Evolutionary conservation across 2,113 vertebrate species (phyloP).

Genomic region (Rhinichthys klamathensis): DNA sequence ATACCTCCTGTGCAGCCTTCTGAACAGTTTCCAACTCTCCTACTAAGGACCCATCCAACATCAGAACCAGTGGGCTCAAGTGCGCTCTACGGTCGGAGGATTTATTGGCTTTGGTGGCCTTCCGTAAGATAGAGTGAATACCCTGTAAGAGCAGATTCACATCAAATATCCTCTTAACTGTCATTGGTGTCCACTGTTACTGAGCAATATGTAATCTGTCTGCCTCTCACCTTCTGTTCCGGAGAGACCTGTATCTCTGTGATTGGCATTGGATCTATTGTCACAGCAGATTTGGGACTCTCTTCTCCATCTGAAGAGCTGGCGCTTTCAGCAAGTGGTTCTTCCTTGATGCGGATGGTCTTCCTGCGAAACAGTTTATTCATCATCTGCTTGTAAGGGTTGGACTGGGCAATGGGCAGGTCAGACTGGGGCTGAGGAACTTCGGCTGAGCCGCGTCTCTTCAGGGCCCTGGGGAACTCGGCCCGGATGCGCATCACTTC

Average conservation of each 20-base stretch:
- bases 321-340: slow-evolving; percentile 63
- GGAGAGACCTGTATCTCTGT: background rate
- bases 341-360: slow-evolving; percentile 50
- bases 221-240: slow-evolving; percentile 67
- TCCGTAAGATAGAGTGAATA: slow-evolving; percentile 82
- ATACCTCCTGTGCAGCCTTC: slow-evolving; percentile 84
- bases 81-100: slow-evolving; percentile 71
- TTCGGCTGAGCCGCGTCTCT: slow-evolving; percentile 83
- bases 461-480: slow-evolving; percentile 87
- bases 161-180: background rate
- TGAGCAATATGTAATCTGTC: background rate
- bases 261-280: background rate
- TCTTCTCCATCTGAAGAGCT: slow-evolving; percentile 76
- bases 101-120: slow-evolving; percentile 63
- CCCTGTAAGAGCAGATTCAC: slow-evolving; percentile 66
- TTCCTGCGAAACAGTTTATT: slow-evolving; percentile 80
- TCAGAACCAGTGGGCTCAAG: slow-evolving; percentile 84
- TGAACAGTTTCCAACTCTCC: slow-evolving; percentile 90
- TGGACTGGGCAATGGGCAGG: slow-evolving; percentile 73
- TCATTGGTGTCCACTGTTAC: background rate
- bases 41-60: slow-evolving; percentile 84
- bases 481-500: slow-evolving; percentile 83
- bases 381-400: slow-evolving; percentile 87
- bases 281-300: background rate
- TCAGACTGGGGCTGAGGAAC: slow-evolving; percentile 61